A percentile compares a stretch with the other conserved stretches of the same genome.
Evolutionary conservation across 2,113 vertebrate genomes (phyloP).

Genomic region (Mustelus asterias): DNA sequence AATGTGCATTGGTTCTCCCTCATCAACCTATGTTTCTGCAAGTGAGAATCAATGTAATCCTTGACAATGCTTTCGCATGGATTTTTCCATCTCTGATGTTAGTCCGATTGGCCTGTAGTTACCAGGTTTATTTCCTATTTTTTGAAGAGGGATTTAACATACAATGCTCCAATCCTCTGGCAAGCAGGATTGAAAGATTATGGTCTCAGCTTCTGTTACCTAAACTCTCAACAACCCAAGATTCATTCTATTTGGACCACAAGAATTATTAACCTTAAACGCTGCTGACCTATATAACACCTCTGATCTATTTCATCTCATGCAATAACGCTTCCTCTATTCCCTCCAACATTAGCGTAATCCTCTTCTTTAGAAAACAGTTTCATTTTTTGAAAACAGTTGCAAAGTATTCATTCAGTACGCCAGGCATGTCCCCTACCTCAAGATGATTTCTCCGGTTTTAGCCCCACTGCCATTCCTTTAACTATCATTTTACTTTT

Average conservation of each 20-base stretch:
- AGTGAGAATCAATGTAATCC: too few species aligned
- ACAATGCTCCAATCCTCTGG: too few species aligned
- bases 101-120: too few species aligned
- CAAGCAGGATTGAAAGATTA: neutral
- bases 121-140: too few species aligned
- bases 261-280: neutral
- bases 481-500: neutral
- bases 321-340: neutral
- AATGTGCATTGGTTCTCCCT: too few species aligned
- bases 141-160: too few species aligned
- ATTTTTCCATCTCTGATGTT: too few species aligned
- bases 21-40: too few species aligned
- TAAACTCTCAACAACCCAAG: neutral
- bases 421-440: neutral
- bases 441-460: neutral
- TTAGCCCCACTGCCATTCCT: neutral
- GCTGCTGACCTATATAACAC: neutral
- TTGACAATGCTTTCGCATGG: too few species aligned
- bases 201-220: neutral
- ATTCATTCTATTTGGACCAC: neutral
- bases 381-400: neutral
- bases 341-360: neutral
- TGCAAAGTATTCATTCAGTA: neutral
- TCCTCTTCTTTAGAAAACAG: neutral
- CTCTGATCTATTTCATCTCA: neutral